Conservation (phyloP, 2,888 invertebrate genomes). For the Nemapogon koenigi region DNA sequence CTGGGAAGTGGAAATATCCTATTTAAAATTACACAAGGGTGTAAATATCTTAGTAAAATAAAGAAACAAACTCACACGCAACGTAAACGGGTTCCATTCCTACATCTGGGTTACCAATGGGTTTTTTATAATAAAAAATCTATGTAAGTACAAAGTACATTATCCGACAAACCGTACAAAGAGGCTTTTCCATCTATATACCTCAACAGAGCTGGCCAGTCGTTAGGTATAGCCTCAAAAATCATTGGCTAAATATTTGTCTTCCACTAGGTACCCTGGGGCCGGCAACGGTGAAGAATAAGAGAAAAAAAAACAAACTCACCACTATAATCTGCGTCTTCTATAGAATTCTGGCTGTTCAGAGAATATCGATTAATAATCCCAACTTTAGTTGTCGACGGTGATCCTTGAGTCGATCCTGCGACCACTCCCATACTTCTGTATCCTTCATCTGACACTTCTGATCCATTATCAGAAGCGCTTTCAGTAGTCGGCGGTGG, state of each 20-base stretch:
- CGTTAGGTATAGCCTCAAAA: too few relatives aligned
- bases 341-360: constrained; percentile 75
- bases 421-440: constrained; percentile 76
- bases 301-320: constrained; percentile 29
- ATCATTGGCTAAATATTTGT: too few relatives aligned
- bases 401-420: constrained; percentile 54
- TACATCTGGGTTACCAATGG: too few relatives aligned
- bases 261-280: too few relatives aligned
- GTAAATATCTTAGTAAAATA: neutral
- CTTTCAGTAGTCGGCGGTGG: constrained; percentile 66
- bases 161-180: too few relatives aligned
- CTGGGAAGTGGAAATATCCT: too few relatives aligned
- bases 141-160: too few relatives aligned
- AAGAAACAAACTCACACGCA: neutral
- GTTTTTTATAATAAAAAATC: too few relatives aligned
- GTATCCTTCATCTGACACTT: constrained; percentile 86
- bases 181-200: too few relatives aligned
- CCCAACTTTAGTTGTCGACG: constrained; percentile 48
- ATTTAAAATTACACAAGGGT: too few relatives aligned
- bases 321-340: constrained; percentile 77
- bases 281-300: too few relatives aligned
- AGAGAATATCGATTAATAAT: constrained; percentile 69
- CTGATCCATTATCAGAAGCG: constrained; percentile 81
- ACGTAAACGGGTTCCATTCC: neutral
- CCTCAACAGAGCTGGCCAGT: too few relatives aligned